These are phyloP conservation scores for Ferdinandea cuprea DNA, from an alignment of 2,888 invertebrate species.

Conservation along the genomic window DNA sequence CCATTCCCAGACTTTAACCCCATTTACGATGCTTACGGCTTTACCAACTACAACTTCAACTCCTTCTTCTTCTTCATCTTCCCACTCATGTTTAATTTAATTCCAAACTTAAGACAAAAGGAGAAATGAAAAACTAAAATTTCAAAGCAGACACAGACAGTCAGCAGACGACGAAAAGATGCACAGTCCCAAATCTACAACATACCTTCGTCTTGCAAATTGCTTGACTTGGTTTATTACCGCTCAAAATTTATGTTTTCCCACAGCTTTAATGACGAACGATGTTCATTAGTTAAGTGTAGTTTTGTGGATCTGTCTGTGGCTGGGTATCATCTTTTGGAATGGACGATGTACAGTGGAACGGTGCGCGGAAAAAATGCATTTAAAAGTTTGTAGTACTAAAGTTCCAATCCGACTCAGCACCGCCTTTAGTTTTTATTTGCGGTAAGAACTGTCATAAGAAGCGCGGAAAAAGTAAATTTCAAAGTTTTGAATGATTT, in stretches of 20 bases:
- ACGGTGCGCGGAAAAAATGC: too few species aligned
- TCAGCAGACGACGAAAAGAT: constrained; percentile 9
- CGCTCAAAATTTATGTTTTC: constrained; percentile 55
- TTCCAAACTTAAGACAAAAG: constrained; percentile 46
- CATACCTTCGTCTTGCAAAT: constrained; percentile 18
- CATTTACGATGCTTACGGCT: constrained; percentile 34
- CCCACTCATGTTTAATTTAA: constrained; percentile 24
- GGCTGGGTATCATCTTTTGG: neutral
- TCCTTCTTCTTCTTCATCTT: neutral
- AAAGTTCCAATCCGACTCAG: too few species aligned
- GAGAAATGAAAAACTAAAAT: neutral
- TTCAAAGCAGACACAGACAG: constrained; percentile 5
- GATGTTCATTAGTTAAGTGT: constrained; percentile 47
- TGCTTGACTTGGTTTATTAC: constrained; percentile 56
- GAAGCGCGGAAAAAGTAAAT: too few species aligned
- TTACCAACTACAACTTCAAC: constrained; percentile 15
- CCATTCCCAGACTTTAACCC: constrained; percentile 23
- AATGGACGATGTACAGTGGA: neutral
- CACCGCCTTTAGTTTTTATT: too few species aligned
- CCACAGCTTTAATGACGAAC: constrained; percentile 59
- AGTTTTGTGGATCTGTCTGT: constrained; percentile 27
- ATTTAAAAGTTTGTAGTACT: too few species aligned
- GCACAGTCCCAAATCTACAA: constrained; percentile 23
- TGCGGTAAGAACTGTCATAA: too few species aligned
- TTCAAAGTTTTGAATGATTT: too few species aligned